A percentile compares a stretch with the other conserved stretches of the same genome.
phyloP scores from a whole-genome alignment of 2,888 invertebrate species.

The Steinernema hermaphroditum region DNA sequence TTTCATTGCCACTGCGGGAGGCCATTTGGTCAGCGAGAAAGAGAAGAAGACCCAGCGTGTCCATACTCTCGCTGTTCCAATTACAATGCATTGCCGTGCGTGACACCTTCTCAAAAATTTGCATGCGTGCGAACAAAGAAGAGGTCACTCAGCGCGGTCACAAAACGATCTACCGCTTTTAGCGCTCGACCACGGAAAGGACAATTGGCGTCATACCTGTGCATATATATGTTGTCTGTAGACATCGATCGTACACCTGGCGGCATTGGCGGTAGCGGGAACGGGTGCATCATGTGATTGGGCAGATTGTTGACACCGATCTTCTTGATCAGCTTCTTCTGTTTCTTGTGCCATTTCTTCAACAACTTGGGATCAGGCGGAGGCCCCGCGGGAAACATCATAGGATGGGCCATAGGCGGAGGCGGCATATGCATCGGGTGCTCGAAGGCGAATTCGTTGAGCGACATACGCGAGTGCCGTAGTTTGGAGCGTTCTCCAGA shows the following conservation, averaged over 20 bases:
- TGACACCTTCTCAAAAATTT: neutral
- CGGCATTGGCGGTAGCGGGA: conserved; percentile 15
- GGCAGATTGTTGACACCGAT: neutral
- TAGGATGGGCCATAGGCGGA: neutral
- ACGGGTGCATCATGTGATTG: conserved; percentile 20
- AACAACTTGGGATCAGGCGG: conserved; percentile 15
- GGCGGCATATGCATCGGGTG: conserved; percentile 1
- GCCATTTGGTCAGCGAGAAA: too few relatives aligned
- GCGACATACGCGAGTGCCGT: conserved; percentile 6
- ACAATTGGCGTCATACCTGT: neutral
- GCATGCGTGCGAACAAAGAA: neutral
- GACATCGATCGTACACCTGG: conserved; percentile 23
- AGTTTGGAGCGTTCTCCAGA: conserved; percentile 1
- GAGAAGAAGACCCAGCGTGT: too few relatives aligned
- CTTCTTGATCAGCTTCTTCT: conserved; percentile 20
- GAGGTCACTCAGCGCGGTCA: conserved; percentile 1
- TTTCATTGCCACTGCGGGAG: too few relatives aligned
- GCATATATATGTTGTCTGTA: conserved; percentile 9
- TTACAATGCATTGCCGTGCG: neutral
- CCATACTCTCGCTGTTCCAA: neutral
- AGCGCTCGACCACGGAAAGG: too few relatives aligned
- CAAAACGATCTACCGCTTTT: neutral
- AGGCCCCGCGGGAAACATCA: neutral
- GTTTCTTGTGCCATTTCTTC: conserved; percentile 27
- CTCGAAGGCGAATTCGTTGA: conserved; percentile 14